Evolutionary conservation across 1,140 invertebrate genomes (phyloP).

Genomic region (Drosophila cardini): DNA sequence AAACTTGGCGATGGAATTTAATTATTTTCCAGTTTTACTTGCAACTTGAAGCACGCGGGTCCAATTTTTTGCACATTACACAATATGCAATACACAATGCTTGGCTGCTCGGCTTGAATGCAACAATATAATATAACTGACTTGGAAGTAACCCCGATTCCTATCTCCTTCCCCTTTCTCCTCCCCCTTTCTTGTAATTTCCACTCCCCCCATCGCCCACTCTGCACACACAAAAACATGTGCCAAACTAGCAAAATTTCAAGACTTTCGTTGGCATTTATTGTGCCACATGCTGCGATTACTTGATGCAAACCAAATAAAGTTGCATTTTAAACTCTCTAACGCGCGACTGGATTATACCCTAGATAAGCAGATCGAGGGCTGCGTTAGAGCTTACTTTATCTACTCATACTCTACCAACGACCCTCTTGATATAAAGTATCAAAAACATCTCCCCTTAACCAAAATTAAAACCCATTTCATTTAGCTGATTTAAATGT

Average conservation of each 20-base stretch:
- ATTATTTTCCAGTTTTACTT: conserved; percentile 72
- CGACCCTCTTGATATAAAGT: no score
- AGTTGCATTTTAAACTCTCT: background rate
- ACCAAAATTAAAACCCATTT: no score
- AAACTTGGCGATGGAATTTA: conserved; percentile 73
- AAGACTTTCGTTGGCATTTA: conserved; percentile 64
- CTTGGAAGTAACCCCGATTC: background rate
- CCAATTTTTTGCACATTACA: conserved; percentile 78
- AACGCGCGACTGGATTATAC: background rate
- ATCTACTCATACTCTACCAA: no score
- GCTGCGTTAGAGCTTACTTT: no score
- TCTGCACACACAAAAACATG: conserved; percentile 29
- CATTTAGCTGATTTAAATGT: background rate
- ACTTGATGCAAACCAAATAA: conserved; percentile 59
- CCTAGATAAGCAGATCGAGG: background rate
- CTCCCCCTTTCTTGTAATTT: background rate
- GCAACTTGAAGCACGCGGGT: conserved; percentile 65
- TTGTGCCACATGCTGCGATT: conserved; percentile 65
- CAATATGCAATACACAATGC: conserved; percentile 32
- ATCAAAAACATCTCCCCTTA: no score
- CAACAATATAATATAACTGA: conserved; percentile 13
- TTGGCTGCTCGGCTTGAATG: conserved; percentile 15
- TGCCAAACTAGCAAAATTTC: conserved; percentile 64
- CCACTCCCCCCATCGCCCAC: background rate
- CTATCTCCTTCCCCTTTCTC: no score